A percentile compares a stretch with the other conserved stretches of the same genome.
phyloP scores from a whole-genome alignment of 1,140 invertebrate species.

The Reticulitermes speratus region DNA sequence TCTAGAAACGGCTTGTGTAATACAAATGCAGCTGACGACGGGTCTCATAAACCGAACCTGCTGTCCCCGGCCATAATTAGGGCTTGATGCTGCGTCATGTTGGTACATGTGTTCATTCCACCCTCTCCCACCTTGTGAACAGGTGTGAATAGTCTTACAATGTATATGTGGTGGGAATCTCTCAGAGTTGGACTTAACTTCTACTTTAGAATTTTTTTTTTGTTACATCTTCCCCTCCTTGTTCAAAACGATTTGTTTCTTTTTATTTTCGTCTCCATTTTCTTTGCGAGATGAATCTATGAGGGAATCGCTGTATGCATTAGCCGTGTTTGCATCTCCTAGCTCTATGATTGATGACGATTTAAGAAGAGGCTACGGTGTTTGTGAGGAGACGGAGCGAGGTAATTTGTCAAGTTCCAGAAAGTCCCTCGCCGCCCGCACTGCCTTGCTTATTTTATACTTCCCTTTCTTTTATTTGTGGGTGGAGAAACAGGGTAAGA shows the following conservation, averaged over 20 bases:
- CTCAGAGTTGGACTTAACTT: background rate
- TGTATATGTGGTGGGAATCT: background rate
- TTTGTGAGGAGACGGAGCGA: background rate
- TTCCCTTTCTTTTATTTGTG: background rate
- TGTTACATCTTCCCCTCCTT: background rate
- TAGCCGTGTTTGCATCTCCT: slow-evolving; percentile 8
- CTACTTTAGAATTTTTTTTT: slow-evolving; percentile 4
- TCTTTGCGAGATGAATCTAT: background rate
- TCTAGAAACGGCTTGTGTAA: too few relatives aligned
- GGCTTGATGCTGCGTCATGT: background rate
- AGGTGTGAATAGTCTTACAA: background rate
- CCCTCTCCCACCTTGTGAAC: background rate
- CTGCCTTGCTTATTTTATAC: background rate
- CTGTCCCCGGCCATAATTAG: slow-evolving; percentile 1
- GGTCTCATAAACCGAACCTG: background rate
- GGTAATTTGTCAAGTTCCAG: slow-evolving; percentile 13
- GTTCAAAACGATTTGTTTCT: too few relatives aligned
- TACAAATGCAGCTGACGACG: too few relatives aligned
- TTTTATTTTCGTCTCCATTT: background rate
- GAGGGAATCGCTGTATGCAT: background rate
- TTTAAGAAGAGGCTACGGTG: slow-evolving; percentile 9
- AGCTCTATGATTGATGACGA: background rate
- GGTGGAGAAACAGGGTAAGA: slow-evolving; percentile 8
- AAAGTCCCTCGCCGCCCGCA: background rate
- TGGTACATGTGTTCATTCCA: background rate